phyloP scores from a whole-genome alignment of 2,888 invertebrate genomes.

The Drosophila yooni region DNA sequence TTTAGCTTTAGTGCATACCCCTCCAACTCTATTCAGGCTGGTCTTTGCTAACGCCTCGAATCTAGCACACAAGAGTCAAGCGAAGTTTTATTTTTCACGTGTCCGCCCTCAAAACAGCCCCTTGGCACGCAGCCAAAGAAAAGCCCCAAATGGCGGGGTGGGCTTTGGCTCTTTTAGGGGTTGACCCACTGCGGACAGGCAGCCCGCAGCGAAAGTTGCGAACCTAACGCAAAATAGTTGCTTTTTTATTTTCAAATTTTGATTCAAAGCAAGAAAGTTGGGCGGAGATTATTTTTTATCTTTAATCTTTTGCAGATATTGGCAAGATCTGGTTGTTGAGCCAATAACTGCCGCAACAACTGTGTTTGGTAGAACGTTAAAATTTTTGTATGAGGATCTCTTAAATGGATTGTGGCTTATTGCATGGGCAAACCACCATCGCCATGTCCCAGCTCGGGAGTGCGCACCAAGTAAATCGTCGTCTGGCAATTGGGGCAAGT shows the following conservation, averaged over 20 bases:
- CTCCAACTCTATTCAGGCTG: neutral
- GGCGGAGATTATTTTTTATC: neutral
- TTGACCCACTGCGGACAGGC: conserved; percentile 51
- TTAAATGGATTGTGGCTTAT: conserved; percentile 14
- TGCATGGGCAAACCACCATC: conserved; percentile 55
- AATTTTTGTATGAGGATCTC: conserved; percentile 19
- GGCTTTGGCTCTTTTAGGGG: conserved; percentile 26
- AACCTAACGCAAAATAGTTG: neutral
- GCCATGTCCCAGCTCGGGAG: conserved; percentile 67
- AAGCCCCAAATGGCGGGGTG: conserved; percentile 13
- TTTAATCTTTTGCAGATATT: neutral
- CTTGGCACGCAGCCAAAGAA: conserved; percentile 70
- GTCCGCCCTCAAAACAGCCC: conserved; percentile 52
- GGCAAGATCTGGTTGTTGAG: neutral
- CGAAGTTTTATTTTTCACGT: conserved; percentile 55
- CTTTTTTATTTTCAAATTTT: conserved; percentile 28
- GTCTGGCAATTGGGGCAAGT: conserved; percentile 84
- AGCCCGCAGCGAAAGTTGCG: conserved; percentile 26
- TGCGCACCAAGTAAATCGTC: conserved; percentile 82
- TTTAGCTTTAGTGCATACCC: conserved; percentile 30
- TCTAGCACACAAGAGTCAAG: conserved; percentile 59
- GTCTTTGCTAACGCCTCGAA: conserved; percentile 30
- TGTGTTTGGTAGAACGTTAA: conserved; percentile 8
- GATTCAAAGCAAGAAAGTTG: conserved; percentile 6
- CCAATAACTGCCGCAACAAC: neutral